Base-by-base conservation (phyloP, 2,888 invertebrate species). In the Strigamia transsilvanica region DNA sequence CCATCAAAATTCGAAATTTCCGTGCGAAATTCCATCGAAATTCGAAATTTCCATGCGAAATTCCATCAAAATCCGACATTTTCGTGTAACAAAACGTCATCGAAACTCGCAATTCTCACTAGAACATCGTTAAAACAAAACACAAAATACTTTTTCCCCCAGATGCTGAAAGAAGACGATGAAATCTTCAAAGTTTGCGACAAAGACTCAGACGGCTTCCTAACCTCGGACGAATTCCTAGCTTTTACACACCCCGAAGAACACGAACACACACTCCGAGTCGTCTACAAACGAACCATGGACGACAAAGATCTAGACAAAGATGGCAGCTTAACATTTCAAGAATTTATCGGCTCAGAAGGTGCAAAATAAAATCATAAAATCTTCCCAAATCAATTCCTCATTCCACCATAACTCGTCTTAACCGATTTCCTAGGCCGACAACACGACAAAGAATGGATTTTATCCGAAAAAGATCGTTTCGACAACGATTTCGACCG, bases 211-310 rank as follows among this genome's bases (percentile, higher is more conserved):
- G 96, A 99, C 88, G 94, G 93, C 0, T 88, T 90, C 42, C 90
- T 99, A 80, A 91, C 93, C 85, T 86, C 90, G 1, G 89, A 91
- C 1, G 99, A 99, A 88, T 98, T 95, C 89, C 90, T 93, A 84
- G 91, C 94, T 27, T 99, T 98, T 88, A 93, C 94, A 78, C 96
- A 96, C 88, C 99, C 99, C 0, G 97, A 98, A 89, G 97, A 98
- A 88, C 94, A 95, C 88, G 92, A 92, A 41, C 91, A 92, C 86
- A 98, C 99, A 98, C 90, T 94, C 84, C 92, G 93, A 18, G 89
- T 92, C 84, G 91, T 96, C 77, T 87, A 95, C 84, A 91, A 93
- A 85, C 95, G 96, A 89, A 94, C 95, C 0, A 89, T 99, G 85
- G 89, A 91, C 2, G 96, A 97, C 84, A 95, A 95, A 88, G 99